Conservation (phyloP, 2,888 invertebrate species). For the Mantis religiosa region DNA sequence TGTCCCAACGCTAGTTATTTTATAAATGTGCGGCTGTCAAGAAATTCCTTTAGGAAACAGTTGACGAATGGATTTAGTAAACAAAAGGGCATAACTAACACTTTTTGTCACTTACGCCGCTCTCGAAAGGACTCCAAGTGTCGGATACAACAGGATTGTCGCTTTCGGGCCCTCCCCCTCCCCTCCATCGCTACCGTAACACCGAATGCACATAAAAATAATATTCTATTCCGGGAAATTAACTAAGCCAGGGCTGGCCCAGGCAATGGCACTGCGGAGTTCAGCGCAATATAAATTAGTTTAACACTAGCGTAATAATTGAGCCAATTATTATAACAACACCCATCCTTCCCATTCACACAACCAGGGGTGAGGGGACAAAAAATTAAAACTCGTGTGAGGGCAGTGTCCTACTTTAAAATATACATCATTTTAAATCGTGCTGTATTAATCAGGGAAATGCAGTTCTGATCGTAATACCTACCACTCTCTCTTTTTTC, state of each 20-base stretch:
- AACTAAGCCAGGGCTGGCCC: constrained; percentile 1
- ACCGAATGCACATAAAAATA: constrained; percentile 17
- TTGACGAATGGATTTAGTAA: not conserved
- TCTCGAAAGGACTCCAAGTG: not conserved
- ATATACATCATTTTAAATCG: constrained; percentile 14
- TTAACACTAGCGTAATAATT: constrained; percentile 18
- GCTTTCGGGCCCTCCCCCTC: not conserved
- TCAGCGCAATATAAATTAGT: constrained; percentile 14
- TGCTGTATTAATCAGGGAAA: constrained; percentile 6
- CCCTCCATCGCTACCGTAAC: not conserved
- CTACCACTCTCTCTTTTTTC: not conserved
- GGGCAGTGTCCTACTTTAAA: constrained; percentile 4
- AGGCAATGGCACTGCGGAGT: not conserved
- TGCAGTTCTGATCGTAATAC: constrained; percentile 12
- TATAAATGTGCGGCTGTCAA: no score
- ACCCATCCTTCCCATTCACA: not conserved
- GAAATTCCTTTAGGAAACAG: not conserved
- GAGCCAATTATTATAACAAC: constrained; percentile 19
- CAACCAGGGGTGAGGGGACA: not conserved
- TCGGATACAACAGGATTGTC: constrained; percentile 10
- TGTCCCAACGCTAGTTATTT: no score
- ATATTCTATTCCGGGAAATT: constrained; percentile 17
- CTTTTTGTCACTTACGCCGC: not conserved
- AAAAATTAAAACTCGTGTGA: not conserved
- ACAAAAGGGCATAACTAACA: not conserved